phyloP scores from a whole-genome alignment of 2,888 invertebrate genomes.

The Steinernema scapterisci region DNA sequence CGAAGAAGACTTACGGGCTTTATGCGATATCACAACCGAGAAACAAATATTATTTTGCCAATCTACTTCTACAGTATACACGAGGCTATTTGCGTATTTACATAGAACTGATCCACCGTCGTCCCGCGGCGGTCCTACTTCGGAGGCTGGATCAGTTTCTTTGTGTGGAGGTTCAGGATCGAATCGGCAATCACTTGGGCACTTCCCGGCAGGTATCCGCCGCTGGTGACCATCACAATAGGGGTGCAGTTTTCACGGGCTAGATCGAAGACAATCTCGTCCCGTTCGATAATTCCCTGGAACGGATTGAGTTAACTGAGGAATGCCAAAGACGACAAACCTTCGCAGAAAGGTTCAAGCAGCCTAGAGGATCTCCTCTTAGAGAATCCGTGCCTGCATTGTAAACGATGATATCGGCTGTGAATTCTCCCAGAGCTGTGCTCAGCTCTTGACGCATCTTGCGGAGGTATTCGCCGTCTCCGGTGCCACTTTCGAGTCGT shows the following conservation, averaged over 20 bases:
- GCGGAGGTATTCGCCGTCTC: slow-evolving; percentile 44
- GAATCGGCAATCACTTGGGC: slow-evolving; percentile 84
- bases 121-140: slow-evolving; percentile 9
- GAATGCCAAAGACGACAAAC: slow-evolving; percentile 60
- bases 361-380: slow-evolving; percentile 79
- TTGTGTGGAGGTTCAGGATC: slow-evolving; percentile 77
- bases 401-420: slow-evolving; percentile 82
- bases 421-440: slow-evolving; percentile 69
- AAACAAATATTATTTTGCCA: background rate
- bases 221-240: slow-evolving; percentile 73
- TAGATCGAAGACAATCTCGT: slow-evolving; percentile 81
- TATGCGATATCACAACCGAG: too few relatives aligned
- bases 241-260: slow-evolving; percentile 69
- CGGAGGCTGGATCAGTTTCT: slow-evolving; percentile 66
- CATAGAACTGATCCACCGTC: background rate
- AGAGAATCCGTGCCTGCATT: slow-evolving; percentile 90
- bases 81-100: background rate
- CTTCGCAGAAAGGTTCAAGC: slow-evolving; percentile 74
- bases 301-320: slow-evolving; percentile 29
- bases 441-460: slow-evolving; percentile 70
- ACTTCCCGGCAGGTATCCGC: slow-evolving; percentile 81
- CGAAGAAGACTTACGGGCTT: too few relatives aligned
- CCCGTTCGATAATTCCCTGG: slow-evolving; percentile 83
- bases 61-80: background rate
- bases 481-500: slow-evolving; percentile 39